Conservation (phyloP, 2,797 vertebrate genomes). For the Kryptopterus vitreolus region DNA sequence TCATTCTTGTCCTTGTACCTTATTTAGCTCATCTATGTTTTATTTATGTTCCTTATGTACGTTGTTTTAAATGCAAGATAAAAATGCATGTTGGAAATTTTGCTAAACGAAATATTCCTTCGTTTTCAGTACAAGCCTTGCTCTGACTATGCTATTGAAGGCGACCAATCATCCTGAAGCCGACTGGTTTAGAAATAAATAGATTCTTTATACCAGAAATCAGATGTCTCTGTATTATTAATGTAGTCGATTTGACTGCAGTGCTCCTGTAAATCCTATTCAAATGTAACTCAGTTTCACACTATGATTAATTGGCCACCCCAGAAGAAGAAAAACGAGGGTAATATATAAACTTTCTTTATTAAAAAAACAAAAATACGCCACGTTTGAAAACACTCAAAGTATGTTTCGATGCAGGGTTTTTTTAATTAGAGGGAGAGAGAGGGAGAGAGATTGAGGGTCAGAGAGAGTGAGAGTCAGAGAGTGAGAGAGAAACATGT, state of each 20-base stretch:
- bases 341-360: background rate
- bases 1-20: background rate
- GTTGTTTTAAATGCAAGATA: background rate
- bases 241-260: background rate
- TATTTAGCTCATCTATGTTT: background rate
- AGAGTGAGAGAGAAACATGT: constrained; percentile 10
- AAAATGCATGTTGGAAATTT: background rate
- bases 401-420: too few relatives aligned
- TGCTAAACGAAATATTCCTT: background rate
- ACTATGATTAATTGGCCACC: background rate
- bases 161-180: background rate
- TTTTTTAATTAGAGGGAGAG: background rate
- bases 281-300: background rate
- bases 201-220: background rate
- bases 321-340: too few relatives aligned
- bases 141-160: background rate
- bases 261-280: background rate
- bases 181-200: background rate
- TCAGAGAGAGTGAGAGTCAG: constrained; percentile 8
- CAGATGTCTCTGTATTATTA: background rate
- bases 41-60: background rate
- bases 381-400: background rate
- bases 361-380: too few relatives aligned
- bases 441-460: background rate
- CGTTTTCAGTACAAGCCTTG: background rate